phyloP scores from a whole-genome alignment of 1,140 invertebrate species.

The Rhyzopertha dominica region DNA sequence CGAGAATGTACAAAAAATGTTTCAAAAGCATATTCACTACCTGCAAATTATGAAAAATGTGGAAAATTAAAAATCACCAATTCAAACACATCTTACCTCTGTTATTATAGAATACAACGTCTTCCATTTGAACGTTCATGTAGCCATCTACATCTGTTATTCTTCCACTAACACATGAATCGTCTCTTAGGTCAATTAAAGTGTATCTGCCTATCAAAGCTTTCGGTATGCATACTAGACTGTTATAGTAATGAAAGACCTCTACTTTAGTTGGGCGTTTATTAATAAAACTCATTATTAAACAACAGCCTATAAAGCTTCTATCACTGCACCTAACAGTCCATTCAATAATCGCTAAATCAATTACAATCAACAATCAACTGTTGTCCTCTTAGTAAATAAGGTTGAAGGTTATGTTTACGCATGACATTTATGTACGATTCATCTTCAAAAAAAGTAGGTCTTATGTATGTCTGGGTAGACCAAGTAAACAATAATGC shows the following conservation, averaged over 20 bases:
- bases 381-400: no score
- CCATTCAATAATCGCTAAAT: no score
- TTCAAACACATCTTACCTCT: constrained; percentile 22
- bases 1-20: constrained; percentile 31
- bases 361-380: no score
- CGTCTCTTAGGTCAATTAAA: constrained; percentile 38
- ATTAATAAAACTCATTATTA: no score
- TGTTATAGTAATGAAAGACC: constrained; percentile 30
- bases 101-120: constrained; percentile 33
- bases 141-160: constrained; percentile 34
- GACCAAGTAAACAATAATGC: no score
- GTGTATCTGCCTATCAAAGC: constrained; percentile 32
- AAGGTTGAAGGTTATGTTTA: no score
- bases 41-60: constrained; percentile 19
- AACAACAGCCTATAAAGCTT: no score
- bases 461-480: no score
- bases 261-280: no score
- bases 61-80: constrained; percentile 1
- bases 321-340: no score
- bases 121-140: constrained; percentile 41
- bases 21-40: constrained; percentile 25
- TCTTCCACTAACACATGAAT: constrained; percentile 35
- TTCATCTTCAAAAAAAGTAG: no score
- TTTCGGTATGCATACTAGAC: constrained; percentile 32
- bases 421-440: no score